These are phyloP conservation scores for Pseudorhombus dupliciocellatus DNA, from an alignment of 2,113 vertebrate genomes.

Conservation along the genomic window DNA sequence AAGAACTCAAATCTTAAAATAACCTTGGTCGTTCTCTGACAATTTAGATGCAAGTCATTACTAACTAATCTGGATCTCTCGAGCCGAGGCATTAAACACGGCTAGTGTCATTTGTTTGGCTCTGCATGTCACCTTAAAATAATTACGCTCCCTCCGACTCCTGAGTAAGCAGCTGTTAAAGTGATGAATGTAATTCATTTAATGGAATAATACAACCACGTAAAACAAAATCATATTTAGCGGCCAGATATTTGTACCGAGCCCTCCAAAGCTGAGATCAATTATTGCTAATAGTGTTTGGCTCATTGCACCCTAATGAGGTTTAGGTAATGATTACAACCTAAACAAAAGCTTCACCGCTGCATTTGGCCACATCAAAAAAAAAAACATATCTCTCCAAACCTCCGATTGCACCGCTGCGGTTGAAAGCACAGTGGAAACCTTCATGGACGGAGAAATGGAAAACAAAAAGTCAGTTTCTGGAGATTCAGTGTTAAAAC, in stretches of 20 bases:
- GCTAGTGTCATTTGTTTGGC: conserved; percentile 9
- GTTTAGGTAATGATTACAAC: conserved; percentile 69
- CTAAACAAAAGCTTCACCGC: conserved; percentile 47
- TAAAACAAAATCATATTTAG: conserved; percentile 67
- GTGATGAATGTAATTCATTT: conserved; percentile 72
- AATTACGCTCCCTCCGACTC: conserved; percentile 20
- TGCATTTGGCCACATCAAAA: conserved; percentile 61
- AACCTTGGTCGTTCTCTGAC: no score
- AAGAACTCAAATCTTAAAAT: no score
- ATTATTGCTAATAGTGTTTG: conserved; percentile 64
- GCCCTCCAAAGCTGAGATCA: conserved; percentile 63
- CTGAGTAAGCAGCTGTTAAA: conserved; percentile 55
- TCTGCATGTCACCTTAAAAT: conserved; percentile 31
- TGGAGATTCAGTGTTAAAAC: conserved; percentile 38
- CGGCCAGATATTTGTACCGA: conserved; percentile 36
- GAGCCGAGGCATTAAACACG: background rate
- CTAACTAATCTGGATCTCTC: background rate
- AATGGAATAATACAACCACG: conserved; percentile 56
- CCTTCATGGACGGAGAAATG: background rate
- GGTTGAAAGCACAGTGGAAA: conserved; percentile 23
- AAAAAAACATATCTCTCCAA: conserved; percentile 16
- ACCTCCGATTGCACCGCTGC: conserved; percentile 4
- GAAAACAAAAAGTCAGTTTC: background rate
- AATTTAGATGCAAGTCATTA: background rate
- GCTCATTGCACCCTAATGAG: conserved; percentile 70